These are phyloP conservation scores for Melanotaenia parkinsoni DNA, from an alignment of 2,797 vertebrate species.

Conservation along the genomic window DNA sequence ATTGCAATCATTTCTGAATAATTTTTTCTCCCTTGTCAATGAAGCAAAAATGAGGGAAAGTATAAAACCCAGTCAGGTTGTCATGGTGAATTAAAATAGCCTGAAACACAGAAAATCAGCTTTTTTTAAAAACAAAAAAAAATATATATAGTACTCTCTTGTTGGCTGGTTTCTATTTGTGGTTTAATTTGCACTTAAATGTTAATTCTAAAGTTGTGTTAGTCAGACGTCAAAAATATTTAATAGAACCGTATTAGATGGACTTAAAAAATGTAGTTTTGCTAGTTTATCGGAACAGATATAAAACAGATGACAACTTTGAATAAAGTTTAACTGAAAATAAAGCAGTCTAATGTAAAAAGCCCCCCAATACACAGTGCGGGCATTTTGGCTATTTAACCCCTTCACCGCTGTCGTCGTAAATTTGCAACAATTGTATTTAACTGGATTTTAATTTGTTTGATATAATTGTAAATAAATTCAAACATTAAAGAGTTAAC, in stretches of 20 bases:
- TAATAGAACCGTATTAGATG: background rate
- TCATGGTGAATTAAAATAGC: constrained; percentile 15
- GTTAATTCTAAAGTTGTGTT: background rate
- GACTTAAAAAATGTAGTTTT: background rate
- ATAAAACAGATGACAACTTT: background rate
- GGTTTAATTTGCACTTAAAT: constrained; percentile 1
- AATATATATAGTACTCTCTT: background rate
- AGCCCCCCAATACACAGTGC: no score
- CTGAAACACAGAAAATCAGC: background rate
- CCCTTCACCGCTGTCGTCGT: background rate
- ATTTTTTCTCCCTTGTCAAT: constrained; percentile 21
- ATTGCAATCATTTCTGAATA: constrained; percentile 37
- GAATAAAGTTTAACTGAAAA: no score
- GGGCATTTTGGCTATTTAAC: background rate
- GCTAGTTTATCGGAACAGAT: background rate
- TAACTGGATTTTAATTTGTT: no score
- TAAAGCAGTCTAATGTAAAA: background rate
- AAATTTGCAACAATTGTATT: background rate
- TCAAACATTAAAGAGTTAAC: constrained; percentile 2
- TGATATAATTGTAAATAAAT: no score
- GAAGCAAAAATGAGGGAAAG: constrained; percentile 5
- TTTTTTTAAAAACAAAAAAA: no score
- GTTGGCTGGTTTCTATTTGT: background rate
- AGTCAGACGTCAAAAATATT: background rate
- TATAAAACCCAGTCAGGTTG: constrained; percentile 7